These are phyloP conservation scores for Eilema depressum DNA, from an alignment of 2,888 invertebrate species.

Conservation along the genomic window DNA sequence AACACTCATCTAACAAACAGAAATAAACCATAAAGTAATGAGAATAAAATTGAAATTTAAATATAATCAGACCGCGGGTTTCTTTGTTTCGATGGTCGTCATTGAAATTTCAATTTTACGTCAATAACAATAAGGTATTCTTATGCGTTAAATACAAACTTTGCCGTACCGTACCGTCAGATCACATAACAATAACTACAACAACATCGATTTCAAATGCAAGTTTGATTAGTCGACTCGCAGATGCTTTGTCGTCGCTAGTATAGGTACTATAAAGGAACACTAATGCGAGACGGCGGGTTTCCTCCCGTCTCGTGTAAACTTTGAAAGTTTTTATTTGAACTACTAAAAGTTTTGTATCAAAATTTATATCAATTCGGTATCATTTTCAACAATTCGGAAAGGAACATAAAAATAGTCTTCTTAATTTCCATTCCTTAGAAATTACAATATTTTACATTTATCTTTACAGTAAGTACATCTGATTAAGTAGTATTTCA, in stretches of 20 bases:
- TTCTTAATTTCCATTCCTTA: neutral
- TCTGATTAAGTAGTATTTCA: conserved; percentile 3
- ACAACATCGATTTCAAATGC: conserved; percentile 19
- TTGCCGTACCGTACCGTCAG: too few relatives aligned
- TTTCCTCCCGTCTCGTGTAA: neutral
- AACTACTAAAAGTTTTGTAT: conserved; percentile 16
- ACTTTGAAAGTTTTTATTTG: neutral
- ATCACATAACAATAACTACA: conserved; percentile 21
- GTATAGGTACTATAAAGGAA: conserved; percentile 37
- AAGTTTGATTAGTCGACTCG: conserved; percentile 17
- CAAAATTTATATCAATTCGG: conserved; percentile 15
- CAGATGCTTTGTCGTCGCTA: conserved; percentile 19
- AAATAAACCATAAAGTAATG: too few relatives aligned
- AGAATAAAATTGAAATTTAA: too few relatives aligned
- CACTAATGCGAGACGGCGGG: conserved; percentile 23
- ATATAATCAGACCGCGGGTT: too few relatives aligned
- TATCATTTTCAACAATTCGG: conserved; percentile 6
- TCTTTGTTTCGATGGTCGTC: too few relatives aligned
- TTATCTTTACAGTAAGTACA: conserved; percentile 13
- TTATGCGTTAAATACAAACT: too few relatives aligned
- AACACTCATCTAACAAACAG: too few relatives aligned
- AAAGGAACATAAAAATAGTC: conserved; percentile 20
- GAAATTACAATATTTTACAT: conserved; percentile 9
- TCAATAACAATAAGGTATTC: too few relatives aligned
- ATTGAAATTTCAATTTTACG: too few relatives aligned